phyloP scores from a whole-genome alignment of 2,797 vertebrate genomes.

The Pelobates cultripes region DNA sequence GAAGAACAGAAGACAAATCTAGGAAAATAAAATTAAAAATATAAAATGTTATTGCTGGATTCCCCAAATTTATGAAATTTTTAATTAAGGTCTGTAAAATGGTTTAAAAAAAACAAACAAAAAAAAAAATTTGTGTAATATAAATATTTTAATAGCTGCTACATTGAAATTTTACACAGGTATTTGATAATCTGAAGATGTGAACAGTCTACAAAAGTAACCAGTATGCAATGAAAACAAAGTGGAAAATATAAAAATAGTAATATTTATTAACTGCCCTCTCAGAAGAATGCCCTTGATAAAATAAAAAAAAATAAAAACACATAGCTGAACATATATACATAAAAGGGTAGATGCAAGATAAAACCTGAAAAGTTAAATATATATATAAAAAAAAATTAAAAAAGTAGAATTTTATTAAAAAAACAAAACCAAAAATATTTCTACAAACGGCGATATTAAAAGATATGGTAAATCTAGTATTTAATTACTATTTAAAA shows the following conservation, averaged over 20 bases:
- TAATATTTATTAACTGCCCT: neutral
- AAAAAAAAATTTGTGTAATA: slow-evolving; percentile 26
- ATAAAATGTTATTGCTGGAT: no score
- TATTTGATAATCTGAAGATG: slow-evolving; percentile 3
- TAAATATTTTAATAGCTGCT: slow-evolving; percentile 53
- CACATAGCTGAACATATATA: slow-evolving; percentile 8
- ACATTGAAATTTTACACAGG: slow-evolving; percentile 43
- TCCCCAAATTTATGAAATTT: no score
- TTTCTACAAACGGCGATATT: slow-evolving; percentile 44
- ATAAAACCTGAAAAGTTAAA: slow-evolving; percentile 41
- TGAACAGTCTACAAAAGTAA: slow-evolving; percentile 38
- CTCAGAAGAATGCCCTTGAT: slow-evolving; percentile 35
- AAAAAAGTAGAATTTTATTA: slow-evolving; percentile 48
- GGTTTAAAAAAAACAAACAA: neutral
- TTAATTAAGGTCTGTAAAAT: neutral
- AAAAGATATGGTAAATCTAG: slow-evolving; percentile 37
- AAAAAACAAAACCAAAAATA: neutral
- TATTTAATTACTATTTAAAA: slow-evolving; percentile 29
- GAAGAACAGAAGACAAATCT: no score
- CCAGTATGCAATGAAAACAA: slow-evolving; percentile 1
- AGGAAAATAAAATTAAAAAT: no score
- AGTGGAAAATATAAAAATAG: neutral
- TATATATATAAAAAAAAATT: slow-evolving; percentile 10
- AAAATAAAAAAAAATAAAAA: neutral
- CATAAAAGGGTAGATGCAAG: slow-evolving; percentile 18